Conservation (phyloP, 2,888 invertebrate species). For the Heteropelma amictum region DNA sequence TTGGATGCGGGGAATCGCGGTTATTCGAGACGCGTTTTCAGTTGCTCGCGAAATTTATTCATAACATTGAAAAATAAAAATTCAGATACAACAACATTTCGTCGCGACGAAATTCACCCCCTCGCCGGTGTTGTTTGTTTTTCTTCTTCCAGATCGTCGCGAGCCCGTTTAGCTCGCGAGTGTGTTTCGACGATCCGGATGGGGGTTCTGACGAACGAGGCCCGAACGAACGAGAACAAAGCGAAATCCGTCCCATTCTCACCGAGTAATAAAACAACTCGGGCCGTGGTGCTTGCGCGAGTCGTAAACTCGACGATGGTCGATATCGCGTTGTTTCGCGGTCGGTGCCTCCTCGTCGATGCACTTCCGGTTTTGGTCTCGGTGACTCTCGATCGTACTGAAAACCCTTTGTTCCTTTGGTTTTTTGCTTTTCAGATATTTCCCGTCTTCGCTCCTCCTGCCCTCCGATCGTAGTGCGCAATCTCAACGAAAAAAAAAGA, state of each 20-base stretch:
- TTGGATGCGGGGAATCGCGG: not conserved
- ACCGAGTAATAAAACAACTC: slow-evolving; percentile 63
- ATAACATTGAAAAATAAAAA: slow-evolving; percentile 74
- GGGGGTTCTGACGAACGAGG: too few relatives aligned
- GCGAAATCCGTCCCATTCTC: slow-evolving; percentile 56
- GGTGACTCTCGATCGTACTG: too few relatives aligned
- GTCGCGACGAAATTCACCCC: slow-evolving; percentile 40
- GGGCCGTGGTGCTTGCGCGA: slow-evolving; percentile 69
- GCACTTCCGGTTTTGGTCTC: too few relatives aligned
- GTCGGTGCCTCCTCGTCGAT: not conserved
- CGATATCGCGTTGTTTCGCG: too few relatives aligned
- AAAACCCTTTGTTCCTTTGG: too few relatives aligned
- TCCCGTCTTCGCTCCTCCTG: too few relatives aligned
- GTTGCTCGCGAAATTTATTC: slow-evolving; percentile 74
- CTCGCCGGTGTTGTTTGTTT: not conserved
- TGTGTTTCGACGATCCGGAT: not conserved
- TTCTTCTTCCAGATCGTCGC: not conserved
- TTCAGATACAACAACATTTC: slow-evolving; percentile 66
- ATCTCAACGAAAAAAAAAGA: too few relatives aligned
- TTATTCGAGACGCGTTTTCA: not conserved
- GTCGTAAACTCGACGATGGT: slow-evolving; percentile 64
- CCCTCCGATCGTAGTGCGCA: too few relatives aligned
- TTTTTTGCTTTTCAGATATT: too few relatives aligned
- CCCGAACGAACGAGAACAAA: not conserved
- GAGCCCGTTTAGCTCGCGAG: not conserved